These are phyloP conservation scores for Sebastes oblongus DNA, from an alignment of 2,797 vertebrate species.

Conservation along the genomic window DNA sequence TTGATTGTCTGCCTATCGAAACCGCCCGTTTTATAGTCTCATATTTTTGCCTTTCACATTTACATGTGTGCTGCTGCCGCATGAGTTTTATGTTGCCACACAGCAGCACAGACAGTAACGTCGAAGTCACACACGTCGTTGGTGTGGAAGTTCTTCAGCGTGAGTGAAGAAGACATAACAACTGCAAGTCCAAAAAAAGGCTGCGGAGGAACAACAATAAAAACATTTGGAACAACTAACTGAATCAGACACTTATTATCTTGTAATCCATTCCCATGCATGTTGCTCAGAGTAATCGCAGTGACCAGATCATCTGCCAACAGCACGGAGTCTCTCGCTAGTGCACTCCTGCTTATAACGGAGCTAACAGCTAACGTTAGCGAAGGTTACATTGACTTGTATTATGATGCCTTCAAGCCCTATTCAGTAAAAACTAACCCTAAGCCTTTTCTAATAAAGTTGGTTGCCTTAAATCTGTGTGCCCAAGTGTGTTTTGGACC, in stretches of 20 bases:
- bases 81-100: not conserved
- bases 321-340: fast-evolving
- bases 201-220: not conserved
- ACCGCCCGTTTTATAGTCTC: not conserved
- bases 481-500: no score
- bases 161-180: no score
- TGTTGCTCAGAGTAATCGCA: not conserved
- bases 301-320: not conserved
- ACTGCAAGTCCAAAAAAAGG: no score
- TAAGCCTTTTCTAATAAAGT: no score
- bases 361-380: fast-evolving
- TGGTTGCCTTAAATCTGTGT: no score
- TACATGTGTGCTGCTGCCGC: not conserved
- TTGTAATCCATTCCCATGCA: not conserved
- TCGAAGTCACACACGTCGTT: no score
- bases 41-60: not conserved
- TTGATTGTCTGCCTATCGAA: no score
- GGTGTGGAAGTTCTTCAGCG: no score
- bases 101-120: not conserved
- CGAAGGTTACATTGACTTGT: fast-evolving
- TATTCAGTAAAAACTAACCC: fast-evolving
- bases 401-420: not conserved
- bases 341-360: not conserved
- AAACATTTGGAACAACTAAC: not conserved
- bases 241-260: no score